Conservation (phyloP, 2,888 invertebrate species). For the Athrips mouffetella region DNA sequence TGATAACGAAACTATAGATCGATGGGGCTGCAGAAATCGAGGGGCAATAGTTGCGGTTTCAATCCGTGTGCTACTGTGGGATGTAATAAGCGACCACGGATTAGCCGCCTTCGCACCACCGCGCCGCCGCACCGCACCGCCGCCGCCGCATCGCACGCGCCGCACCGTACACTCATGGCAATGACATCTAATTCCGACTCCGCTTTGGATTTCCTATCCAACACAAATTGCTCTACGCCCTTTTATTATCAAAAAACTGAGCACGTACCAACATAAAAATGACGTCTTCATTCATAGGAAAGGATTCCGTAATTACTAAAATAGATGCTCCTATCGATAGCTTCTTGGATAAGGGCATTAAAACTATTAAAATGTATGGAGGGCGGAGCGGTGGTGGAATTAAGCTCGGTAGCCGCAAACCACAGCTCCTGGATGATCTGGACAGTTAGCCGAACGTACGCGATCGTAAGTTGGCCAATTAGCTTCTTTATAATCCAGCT, state of each 20-base stretch:
- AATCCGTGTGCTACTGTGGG: conserved; percentile 71
- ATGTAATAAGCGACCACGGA: conserved; percentile 67
- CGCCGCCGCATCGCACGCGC: conserved; percentile 21
- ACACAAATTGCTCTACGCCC: conserved; percentile 21
- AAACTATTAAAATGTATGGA: conserved; percentile 68
- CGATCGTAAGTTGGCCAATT: conserved; percentile 45
- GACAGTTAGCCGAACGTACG: conserved; percentile 44
- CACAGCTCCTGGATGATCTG: conserved; percentile 67
- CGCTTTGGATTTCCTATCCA: conserved; percentile 14
- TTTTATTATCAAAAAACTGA: conserved; percentile 27
- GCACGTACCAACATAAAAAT: conserved; percentile 33
- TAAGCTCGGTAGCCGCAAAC: conserved; percentile 66
- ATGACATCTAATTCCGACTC: conserved; percentile 16
- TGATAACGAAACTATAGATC: conserved; percentile 76
- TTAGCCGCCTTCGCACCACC: conserved; percentile 47
- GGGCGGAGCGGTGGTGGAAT: conserved; percentile 54
- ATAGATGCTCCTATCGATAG: conserved; percentile 39
- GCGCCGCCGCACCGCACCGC: conserved; percentile 9
- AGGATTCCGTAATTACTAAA: conserved; percentile 38
- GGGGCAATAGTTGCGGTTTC: conserved; percentile 69
- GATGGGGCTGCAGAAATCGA: conserved; percentile 69
- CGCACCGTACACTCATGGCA: conserved; percentile 14
- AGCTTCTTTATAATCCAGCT: conserved; percentile 26
- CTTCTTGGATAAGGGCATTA: conserved; percentile 57
- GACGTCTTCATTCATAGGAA: conserved; percentile 40